A percentile compares a stretch with the other conserved stretches of the same genome.
Conservation (phyloP, 2,113 vertebrate species). For the Catharus bicknelli region DNA sequence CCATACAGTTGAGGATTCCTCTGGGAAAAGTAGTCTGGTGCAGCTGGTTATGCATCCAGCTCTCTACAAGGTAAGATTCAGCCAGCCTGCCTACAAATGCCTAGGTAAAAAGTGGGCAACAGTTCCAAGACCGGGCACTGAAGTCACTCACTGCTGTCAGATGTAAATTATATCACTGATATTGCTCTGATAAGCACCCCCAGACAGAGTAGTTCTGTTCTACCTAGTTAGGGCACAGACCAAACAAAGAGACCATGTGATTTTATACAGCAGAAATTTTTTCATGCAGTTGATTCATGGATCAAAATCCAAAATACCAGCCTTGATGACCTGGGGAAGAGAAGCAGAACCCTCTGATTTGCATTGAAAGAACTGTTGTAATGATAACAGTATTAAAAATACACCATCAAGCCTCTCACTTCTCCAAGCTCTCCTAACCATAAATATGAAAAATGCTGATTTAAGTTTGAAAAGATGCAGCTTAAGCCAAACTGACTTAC, state of each 20-base stretch:
- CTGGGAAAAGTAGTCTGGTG: background rate
- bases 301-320: background rate
- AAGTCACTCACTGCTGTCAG: background rate
- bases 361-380: background rate
- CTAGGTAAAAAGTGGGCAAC: background rate
- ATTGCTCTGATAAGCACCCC: background rate
- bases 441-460: background rate
- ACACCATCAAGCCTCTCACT: background rate
- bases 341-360: background rate
- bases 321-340: background rate
- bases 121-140: background rate
- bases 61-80: background rate
- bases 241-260: rapidly evolving
- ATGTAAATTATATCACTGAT: background rate
- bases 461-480: background rate
- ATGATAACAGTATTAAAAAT: background rate
- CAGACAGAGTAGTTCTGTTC: background rate
- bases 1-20: background rate
- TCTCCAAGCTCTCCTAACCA: background rate
- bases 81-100: background rate
- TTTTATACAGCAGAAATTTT: background rate
- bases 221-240: background rate
- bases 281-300: background rate
- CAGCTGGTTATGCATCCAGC: background rate
- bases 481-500: background rate